Percentiles rank a stretch among this genome's conserved stretches.
Conservation (phyloP, 2,113 vertebrate genomes). For the Tetrax tetrax region DNA sequence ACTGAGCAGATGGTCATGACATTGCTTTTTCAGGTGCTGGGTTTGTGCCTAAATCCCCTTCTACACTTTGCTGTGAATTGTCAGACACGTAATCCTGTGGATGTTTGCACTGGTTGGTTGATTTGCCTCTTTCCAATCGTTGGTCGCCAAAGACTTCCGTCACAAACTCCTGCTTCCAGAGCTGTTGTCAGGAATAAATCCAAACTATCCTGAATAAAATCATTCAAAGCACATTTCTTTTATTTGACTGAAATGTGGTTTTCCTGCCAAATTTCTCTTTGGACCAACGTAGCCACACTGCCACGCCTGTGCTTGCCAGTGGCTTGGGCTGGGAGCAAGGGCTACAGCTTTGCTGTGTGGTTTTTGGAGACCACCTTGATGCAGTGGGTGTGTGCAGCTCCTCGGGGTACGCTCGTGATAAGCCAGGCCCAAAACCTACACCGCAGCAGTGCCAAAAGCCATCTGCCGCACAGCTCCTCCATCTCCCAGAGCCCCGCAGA, state of each 20-base stretch:
- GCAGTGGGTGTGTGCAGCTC: not conserved
- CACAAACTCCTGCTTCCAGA: conserved; percentile 12
- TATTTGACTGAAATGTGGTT: not conserved
- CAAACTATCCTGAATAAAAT: conserved; percentile 22
- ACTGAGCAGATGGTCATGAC: not conserved
- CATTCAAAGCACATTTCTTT: not conserved
- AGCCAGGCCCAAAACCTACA: not conserved
- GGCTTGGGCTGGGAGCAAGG: accelerated
- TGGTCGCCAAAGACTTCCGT: not conserved
- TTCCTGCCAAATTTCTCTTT: not conserved
- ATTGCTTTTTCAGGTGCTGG: not conserved
- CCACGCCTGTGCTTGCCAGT: not conserved
- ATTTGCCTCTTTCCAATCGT: not conserved
- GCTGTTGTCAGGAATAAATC: conserved; percentile 22
- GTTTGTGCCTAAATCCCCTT: not conserved
- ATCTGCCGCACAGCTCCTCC: not conserved
- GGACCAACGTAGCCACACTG: not conserved
- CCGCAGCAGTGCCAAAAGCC: not conserved
- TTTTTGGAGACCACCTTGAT: not conserved
- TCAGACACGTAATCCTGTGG: not conserved
- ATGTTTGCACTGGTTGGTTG: not conserved
- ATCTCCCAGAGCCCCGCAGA: not conserved
- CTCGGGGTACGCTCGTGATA: not conserved
- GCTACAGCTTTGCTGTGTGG: not conserved
- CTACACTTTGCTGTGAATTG: conserved; percentile 37